These are phyloP conservation scores for Drosophila differens DNA, from an alignment of 2,888 invertebrate genomes.

Conservation along the genomic window DNA sequence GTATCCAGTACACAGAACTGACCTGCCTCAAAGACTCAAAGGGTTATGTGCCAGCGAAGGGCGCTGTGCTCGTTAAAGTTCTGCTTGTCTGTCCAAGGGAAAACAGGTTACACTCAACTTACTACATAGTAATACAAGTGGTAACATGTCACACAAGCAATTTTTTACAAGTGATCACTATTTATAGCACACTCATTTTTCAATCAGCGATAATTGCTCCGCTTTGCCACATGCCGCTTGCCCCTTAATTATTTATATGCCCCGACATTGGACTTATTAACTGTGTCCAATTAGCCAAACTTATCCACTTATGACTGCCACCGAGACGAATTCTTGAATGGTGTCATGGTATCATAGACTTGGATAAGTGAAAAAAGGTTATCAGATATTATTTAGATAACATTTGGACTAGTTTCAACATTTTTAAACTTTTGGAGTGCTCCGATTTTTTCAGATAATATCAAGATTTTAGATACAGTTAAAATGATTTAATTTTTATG, in stretches of 20 bases:
- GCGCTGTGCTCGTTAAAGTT: constrained; percentile 57
- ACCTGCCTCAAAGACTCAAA: constrained; percentile 39
- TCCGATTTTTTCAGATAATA: background rate
- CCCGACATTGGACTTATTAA: constrained; percentile 22
- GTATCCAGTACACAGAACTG: constrained; percentile 53
- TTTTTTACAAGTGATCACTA: constrained; percentile 1
- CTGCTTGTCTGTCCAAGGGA: constrained; percentile 21
- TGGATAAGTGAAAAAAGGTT: constrained; percentile 2
- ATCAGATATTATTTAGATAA: constrained; percentile 19
- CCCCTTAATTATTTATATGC: constrained; percentile 30
- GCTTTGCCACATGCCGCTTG: constrained; percentile 6
- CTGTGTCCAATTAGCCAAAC: constrained; percentile 57
- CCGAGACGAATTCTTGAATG: constrained; percentile 17
- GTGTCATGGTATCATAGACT: constrained; percentile 8
- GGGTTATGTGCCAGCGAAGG: constrained; percentile 48
- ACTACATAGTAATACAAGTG: background rate
- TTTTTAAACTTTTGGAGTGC: background rate
- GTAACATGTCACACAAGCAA: background rate
- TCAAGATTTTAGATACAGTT: background rate
- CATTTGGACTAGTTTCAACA: background rate
- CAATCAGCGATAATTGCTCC: constrained; percentile 34
- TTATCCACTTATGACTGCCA: constrained; percentile 7
- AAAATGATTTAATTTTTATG: background rate
- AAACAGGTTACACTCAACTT: constrained; percentile 38
- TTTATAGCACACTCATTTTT: constrained; percentile 31